Base-by-base conservation (phyloP, 2,888 invertebrate species). In the Catotricha subobsoleta region DNA sequence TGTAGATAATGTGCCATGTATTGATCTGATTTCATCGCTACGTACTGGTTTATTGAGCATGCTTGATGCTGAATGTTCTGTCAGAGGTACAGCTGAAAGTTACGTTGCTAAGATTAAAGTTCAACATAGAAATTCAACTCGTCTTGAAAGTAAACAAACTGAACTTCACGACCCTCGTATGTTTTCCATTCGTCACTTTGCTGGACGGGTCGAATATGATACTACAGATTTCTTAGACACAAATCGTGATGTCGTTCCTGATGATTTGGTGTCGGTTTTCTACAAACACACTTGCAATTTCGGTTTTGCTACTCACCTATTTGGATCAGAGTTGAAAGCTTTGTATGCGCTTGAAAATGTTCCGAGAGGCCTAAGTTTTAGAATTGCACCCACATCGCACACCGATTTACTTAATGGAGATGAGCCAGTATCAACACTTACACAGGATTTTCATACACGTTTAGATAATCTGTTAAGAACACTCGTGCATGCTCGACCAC, bases 301-400 rank as follows among this genome's bases (percentile, higher is more conserved):
- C 62, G 92, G 92, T n/a, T 94, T 94, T 61, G 92, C 88, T 1
- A 88, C 90, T 15, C 91, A 94, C 59, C 67, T 94, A n/a, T 94
- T 94, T 59, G 87, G 90, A 1, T 79, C 83, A 41, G 94, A 94
- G 60, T 66, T 94, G 46, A 90, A 90, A 66, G 77, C 80, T 2
- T 63, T 84, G 12, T 81, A 77, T 52, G 74, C 77, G 3, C 67
- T 76, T 48, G 79, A 80, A 50, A 78, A 74, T 38, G 80, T 76
- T 40, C 84, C 80, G 12, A 66, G 75, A 47, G 82, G 82, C 43
- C 73, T 83, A 46, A 76, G 82, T 56, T 88, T 88, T 64, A 71
- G 90, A 52, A 88, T 90, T 54, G 86, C 88, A 7, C 90, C 88
- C 33, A 88, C 87, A 12, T 84, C 84, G 29, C 81, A 84, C 52